Percentiles rank a stretch among this genome's conserved stretches.
phyloP scores from a whole-genome alignment of 2,113 vertebrate species.

The Elaphurus davidianus region DNA sequence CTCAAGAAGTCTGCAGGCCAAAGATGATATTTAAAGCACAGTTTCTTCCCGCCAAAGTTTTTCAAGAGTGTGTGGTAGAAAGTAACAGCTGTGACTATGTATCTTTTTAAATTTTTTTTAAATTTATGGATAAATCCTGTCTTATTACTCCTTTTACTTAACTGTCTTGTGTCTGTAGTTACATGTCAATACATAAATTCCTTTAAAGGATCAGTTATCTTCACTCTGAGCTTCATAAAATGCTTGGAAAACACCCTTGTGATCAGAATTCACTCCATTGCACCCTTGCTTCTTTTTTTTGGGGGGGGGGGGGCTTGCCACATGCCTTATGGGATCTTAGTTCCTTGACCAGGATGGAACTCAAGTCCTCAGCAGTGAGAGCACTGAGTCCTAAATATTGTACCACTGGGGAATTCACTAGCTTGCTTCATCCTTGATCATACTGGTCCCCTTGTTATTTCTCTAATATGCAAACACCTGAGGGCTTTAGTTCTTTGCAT shows the following conservation, averaged over 20 bases:
- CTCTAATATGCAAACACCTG: not conserved
- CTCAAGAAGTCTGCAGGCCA: not conserved
- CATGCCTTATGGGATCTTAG: not conserved
- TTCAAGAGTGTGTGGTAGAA: not conserved
- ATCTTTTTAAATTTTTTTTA: not conserved
- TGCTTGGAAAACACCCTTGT: not conserved
- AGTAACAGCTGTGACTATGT: not conserved
- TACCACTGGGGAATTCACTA: not conserved
- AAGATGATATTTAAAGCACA: not conserved
- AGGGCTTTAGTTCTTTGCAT: not conserved
- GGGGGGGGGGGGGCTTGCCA: fast-evolving
- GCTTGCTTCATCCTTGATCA: not conserved
- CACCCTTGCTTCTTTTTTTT: not conserved
- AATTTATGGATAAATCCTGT: not conserved
- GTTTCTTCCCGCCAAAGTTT: not conserved
- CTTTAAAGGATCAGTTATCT: not conserved
- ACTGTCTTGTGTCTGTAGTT: not conserved
- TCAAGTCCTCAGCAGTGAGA: not conserved
- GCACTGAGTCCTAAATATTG: not conserved
- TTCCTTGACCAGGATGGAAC: not conserved
- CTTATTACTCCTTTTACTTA: not conserved
- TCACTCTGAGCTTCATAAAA: not conserved
- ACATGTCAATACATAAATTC: not conserved
- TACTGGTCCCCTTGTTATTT: not conserved
- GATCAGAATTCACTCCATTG: not conserved